A percentile compares a stretch with the other conserved stretches of the same genome.
These are phyloP conservation scores for Tanytarsus gracilentus DNA, from an alignment of 2,888 invertebrate genomes.

Conservation along the genomic window DNA sequence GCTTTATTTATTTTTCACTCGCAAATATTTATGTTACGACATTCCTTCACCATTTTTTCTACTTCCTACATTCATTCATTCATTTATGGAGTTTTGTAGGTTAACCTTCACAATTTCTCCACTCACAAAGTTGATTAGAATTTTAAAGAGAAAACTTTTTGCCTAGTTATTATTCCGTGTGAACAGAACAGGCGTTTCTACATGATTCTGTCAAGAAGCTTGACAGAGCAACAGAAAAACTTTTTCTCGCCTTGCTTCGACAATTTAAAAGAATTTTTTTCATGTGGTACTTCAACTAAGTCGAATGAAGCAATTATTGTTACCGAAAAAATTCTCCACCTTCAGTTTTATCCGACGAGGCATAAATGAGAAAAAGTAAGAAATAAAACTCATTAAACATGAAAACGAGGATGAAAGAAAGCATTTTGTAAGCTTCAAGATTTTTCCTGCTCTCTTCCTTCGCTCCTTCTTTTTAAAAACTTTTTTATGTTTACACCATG, in stretches of 20 bases:
- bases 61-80: no score
- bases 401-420: conserved; percentile 3
- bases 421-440: background rate
- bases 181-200: no score
- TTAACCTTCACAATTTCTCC: no score
- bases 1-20: background rate
- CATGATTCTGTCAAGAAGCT: no score
- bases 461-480: background rate
- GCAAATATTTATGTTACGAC: conserved; percentile 7
- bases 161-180: background rate
- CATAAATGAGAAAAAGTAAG: background rate
- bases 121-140: background rate
- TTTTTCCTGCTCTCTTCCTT: no score
- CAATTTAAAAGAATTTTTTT: background rate
- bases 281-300: background rate
- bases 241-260: background rate
- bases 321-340: background rate
- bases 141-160: background rate
- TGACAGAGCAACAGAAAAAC: no score
- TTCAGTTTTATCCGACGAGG: background rate
- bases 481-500: background rate
- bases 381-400: conserved; percentile 12
- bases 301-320: conserved; percentile 10
- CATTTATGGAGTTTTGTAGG: no score
- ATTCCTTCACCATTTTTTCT: no score